Conservation (phyloP, 2,888 invertebrate genomes). For the Malachius bipustulatus region DNA sequence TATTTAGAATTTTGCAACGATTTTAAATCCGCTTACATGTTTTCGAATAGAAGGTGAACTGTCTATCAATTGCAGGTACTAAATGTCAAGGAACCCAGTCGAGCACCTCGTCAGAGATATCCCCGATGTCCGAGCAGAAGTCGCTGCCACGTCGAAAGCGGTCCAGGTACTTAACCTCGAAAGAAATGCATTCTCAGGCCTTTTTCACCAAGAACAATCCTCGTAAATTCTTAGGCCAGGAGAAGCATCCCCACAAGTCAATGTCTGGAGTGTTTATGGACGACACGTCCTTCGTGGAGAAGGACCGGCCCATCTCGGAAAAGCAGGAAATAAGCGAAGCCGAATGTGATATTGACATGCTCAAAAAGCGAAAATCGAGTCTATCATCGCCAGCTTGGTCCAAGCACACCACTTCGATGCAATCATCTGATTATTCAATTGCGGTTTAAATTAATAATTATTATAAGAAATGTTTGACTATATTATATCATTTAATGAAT, state of each 20-base stretch:
- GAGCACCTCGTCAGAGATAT: constrained; percentile 65
- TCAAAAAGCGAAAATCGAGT: constrained; percentile 60
- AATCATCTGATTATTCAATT: constrained; percentile 62
- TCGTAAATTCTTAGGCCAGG: constrained; percentile 41
- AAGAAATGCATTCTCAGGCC: constrained; percentile 20
- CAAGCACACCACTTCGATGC: constrained; percentile 46
- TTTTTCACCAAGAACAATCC: constrained; percentile 20
- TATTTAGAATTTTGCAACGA: too few species aligned
- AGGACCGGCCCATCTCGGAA: constrained; percentile 36
- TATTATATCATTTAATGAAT: too few species aligned
- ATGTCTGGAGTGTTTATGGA: constrained; percentile 50
- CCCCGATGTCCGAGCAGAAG: constrained; percentile 67
- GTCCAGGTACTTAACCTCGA: constrained; percentile 45
- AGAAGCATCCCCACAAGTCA: constrained; percentile 41
- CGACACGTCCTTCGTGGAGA: constrained; percentile 43
- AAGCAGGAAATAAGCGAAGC: constrained; percentile 55
- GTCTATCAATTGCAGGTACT: constrained; percentile 45
- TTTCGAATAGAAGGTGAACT: background rate
- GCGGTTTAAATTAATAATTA: constrained; percentile 45
- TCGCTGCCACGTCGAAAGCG: constrained; percentile 57
- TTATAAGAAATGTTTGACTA: too few species aligned
- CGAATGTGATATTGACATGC: constrained; percentile 61
- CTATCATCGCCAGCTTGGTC: constrained; percentile 60
- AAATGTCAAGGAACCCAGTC: constrained; percentile 65
- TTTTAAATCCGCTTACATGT: background rate